These are phyloP conservation scores for Cyprinella venusta DNA, from an alignment of 2,797 vertebrate species.

Conservation along the genomic window DNA sequence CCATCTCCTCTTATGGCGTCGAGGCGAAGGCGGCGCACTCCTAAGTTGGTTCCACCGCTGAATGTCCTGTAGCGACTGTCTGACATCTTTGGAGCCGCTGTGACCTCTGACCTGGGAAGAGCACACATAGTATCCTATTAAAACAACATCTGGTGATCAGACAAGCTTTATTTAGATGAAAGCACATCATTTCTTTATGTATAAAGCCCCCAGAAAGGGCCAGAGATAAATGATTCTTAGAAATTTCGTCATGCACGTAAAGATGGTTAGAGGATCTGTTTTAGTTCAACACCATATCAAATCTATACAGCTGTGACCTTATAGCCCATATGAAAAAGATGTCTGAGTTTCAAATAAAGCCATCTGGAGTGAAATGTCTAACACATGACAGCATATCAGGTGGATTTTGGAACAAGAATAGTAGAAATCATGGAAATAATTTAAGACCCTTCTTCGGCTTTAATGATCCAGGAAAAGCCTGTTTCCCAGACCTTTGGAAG, in stretches of 20 bases:
- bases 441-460: slow-evolving; percentile 40
- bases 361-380: slow-evolving; percentile 65
- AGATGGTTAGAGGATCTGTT: slow-evolving; percentile 53
- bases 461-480: slow-evolving; percentile 39
- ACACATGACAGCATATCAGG: slow-evolving; percentile 63
- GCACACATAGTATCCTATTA: slow-evolving; percentile 17
- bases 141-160: slow-evolving; percentile 40
- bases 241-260: slow-evolving; percentile 52
- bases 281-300: slow-evolving; percentile 57
- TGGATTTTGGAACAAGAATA: slow-evolving; percentile 57
- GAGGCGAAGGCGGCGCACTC: slow-evolving; percentile 62
- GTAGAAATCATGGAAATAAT: slow-evolving; percentile 50
- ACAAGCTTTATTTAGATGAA: slow-evolving; percentile 27
- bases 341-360: slow-evolving; percentile 58
- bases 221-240: slow-evolving; percentile 43
- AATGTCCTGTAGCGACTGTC: slow-evolving; percentile 61
- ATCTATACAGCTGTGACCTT: slow-evolving; percentile 62
- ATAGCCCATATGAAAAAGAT: slow-evolving; percentile 46
- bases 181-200: slow-evolving; percentile 29
- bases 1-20: slow-evolving; percentile 65
- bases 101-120: slow-evolving; percentile 68
- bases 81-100: slow-evolving; percentile 39
- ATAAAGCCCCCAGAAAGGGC: slow-evolving; percentile 44
- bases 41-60: slow-evolving; percentile 68
- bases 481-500: slow-evolving; percentile 37